Percentiles rank a stretch among this genome's conserved stretches.
These are phyloP conservation scores for Clarias batrachus DNA, from an alignment of 2,113 vertebrate species.

Conservation along the genomic window DNA sequence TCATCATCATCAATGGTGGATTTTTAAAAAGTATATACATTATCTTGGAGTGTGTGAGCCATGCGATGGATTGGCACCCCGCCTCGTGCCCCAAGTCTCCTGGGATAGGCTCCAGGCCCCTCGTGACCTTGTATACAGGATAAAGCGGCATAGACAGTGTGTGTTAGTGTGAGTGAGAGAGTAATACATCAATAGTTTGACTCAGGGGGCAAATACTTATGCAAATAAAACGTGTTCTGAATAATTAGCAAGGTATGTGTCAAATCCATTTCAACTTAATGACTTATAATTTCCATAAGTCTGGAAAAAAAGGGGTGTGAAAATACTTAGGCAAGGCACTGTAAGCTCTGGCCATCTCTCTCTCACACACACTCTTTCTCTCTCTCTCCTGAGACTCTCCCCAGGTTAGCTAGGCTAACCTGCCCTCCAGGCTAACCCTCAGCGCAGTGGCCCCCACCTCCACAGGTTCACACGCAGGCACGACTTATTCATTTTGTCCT, in stretches of 20 bases:
- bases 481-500: not conserved
- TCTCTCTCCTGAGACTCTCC: constrained; percentile 4
- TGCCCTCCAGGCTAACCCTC: not conserved
- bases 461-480: not conserved
- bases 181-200: not conserved
- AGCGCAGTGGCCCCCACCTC: not conserved
- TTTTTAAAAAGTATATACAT: not conserved
- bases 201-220: not conserved
- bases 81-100: too few species aligned
- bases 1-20: not conserved
- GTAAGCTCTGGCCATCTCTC: not conserved
- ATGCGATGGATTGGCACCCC: too few species aligned
- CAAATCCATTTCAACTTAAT: not conserved
- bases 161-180: too few species aligned
- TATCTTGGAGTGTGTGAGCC: not conserved
- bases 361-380: not conserved
- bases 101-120: too few species aligned
- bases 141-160: too few species aligned
- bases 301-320: not conserved
- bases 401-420: constrained; percentile 31
- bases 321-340: not conserved
- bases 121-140: too few species aligned
- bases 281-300: not conserved
- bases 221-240: not conserved
- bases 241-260: not conserved